These are phyloP conservation scores for Rhinichthys osculus DNA, from an alignment of 2,797 vertebrate genomes.

Conservation along the genomic window DNA sequence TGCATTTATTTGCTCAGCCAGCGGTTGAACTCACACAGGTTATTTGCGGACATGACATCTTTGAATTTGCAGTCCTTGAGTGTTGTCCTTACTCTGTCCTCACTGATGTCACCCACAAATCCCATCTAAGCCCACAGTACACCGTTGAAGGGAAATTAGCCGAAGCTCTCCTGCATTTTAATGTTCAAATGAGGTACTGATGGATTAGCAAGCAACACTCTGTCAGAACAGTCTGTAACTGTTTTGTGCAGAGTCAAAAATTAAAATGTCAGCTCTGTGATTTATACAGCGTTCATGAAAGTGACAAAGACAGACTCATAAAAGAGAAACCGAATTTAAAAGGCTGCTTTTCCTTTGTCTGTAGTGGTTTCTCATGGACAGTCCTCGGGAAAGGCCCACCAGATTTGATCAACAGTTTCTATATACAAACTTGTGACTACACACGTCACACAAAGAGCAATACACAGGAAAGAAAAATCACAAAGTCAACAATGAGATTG, in stretches of 20 bases:
- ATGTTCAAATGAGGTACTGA: slow-evolving; percentile 47
- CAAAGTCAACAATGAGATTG: background rate
- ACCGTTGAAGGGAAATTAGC: slow-evolving; percentile 30
- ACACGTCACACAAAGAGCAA: background rate
- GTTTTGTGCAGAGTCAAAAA: slow-evolving; percentile 31
- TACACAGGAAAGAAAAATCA: background rate
- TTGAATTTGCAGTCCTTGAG: slow-evolving; percentile 3
- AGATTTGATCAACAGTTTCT: background rate
- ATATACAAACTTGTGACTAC: background rate
- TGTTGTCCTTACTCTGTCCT: slow-evolving; percentile 2
- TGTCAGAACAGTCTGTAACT: slow-evolving; percentile 39
- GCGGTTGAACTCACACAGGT: background rate
- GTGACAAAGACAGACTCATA: slow-evolving; percentile 25
- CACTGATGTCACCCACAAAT: slow-evolving; percentile 26
- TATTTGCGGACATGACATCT: background rate
- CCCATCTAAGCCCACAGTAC: slow-evolving; percentile 38
- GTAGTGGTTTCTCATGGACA: background rate
- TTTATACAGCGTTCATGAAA: slow-evolving; percentile 34
- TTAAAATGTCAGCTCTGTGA: background rate
- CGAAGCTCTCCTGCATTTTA: slow-evolving; percentile 31
- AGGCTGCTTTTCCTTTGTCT: background rate
- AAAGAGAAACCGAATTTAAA: slow-evolving; percentile 21
- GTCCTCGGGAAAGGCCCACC: background rate
- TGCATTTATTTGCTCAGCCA: background rate
- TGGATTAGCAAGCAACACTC: slow-evolving; percentile 36